A percentile compares a stretch with the other conserved stretches of the same genome.
These are phyloP conservation scores for Drosophila mercatorum DNA, from an alignment of 2,888 invertebrate genomes.

Conservation along the genomic window DNA sequence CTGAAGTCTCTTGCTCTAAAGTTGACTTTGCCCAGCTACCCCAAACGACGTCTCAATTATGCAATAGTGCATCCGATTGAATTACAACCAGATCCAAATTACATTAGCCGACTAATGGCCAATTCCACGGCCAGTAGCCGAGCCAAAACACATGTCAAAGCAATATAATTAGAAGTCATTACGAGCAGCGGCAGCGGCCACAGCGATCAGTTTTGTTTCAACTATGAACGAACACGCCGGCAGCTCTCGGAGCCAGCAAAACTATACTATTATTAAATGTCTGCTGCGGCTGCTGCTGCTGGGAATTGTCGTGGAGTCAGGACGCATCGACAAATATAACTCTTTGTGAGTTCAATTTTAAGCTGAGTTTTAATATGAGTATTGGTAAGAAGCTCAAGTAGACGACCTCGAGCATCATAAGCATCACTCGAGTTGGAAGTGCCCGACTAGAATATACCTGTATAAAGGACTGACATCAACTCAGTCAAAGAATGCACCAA, in stretches of 20 bases:
- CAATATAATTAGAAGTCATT: slow-evolving; percentile 24
- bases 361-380: too few relatives aligned
- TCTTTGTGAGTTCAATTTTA: background rate
- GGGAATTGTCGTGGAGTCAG: background rate
- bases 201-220: slow-evolving; percentile 36
- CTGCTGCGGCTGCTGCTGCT: background rate
- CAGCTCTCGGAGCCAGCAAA: background rate
- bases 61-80: slow-evolving; percentile 49
- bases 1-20: slow-evolving; percentile 1
- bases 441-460: too few relatives aligned
- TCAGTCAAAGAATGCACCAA: too few relatives aligned
- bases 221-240: slow-evolving; percentile 22
- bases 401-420: too few relatives aligned
- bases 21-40: slow-evolving; percentile 9
- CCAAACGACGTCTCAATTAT: slow-evolving; percentile 51
- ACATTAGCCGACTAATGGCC: slow-evolving; percentile 47
- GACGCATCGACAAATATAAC: background rate
- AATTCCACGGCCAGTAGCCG: slow-evolving; percentile 36
- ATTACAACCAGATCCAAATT: slow-evolving; percentile 50
- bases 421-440: too few relatives aligned
- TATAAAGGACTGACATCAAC: too few relatives aligned
- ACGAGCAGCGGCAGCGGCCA: background rate
- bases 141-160: slow-evolving; percentile 18
- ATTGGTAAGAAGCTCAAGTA: too few relatives aligned
- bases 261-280: background rate